phyloP scores from a whole-genome alignment of 2,797 vertebrate species.

The Brachyalestes nurse region DNA sequence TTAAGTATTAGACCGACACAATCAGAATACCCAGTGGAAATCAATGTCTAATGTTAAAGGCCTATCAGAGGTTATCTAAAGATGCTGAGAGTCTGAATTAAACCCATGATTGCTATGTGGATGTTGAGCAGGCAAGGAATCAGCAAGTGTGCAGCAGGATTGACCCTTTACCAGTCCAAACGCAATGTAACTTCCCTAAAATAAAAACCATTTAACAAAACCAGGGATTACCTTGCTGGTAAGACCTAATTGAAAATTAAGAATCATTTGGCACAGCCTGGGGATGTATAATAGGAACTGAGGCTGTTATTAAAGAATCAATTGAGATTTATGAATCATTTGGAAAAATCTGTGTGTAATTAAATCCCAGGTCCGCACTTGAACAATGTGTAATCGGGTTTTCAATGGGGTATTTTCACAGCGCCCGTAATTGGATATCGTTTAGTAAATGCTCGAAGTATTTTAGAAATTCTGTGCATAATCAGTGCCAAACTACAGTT shows the following conservation, averaged over 20 bases:
- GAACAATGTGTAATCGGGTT: conserved; percentile 9
- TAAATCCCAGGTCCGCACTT: background rate
- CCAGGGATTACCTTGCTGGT: background rate
- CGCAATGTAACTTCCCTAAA: background rate
- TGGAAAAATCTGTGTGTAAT: background rate
- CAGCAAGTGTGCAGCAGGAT: no score
- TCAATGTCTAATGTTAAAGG: no score
- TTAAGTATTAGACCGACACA: no score
- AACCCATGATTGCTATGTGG: no score
- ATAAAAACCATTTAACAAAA: background rate
- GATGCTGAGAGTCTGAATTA: no score
- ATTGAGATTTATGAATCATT: conserved; percentile 19
- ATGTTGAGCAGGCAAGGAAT: no score
- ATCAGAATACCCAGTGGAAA: no score
- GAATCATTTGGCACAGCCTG: background rate
- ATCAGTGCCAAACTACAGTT: conserved; percentile 1
- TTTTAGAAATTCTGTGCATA: background rate
- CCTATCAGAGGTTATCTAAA: no score
- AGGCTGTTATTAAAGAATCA: background rate
- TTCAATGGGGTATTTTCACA: background rate
- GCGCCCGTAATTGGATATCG: background rate
- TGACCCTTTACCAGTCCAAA: no score
- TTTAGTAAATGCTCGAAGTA: background rate
- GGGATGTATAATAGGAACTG: background rate
- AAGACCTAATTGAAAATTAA: background rate